These are phyloP conservation scores for Rhynchophorus ferrugineus DNA, from an alignment of 1,140 invertebrate species.

Conservation along the genomic window DNA sequence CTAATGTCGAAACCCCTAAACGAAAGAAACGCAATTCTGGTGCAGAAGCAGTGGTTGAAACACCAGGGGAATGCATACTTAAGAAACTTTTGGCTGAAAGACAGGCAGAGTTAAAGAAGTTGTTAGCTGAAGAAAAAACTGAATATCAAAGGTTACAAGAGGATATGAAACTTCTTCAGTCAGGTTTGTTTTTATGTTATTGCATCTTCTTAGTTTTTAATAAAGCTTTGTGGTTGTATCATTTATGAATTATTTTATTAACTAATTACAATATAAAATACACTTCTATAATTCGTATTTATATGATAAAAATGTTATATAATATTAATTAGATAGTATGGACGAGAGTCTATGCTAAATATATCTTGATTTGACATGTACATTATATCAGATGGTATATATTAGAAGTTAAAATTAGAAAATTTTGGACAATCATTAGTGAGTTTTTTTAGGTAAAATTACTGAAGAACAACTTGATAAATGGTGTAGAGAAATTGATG, in stretches of 20 bases:
- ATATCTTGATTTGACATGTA: no score
- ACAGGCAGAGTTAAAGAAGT: slow-evolving; percentile 65
- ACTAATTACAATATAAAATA: no score
- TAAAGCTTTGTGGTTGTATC: neutral
- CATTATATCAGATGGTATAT: no score
- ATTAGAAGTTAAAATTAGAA: no score
- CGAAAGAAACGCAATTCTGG: slow-evolving; percentile 71
- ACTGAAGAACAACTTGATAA: slow-evolving; percentile 62
- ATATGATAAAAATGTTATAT: no score
- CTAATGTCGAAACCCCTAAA: slow-evolving; percentile 79
- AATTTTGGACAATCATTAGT: no score
- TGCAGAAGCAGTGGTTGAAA: slow-evolving; percentile 51
- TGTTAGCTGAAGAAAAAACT: slow-evolving; percentile 59
- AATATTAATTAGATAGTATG: no score
- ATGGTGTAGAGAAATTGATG: slow-evolving; percentile 65
- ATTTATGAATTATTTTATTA: no score
- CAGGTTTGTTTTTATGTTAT: slow-evolving; percentile 25
- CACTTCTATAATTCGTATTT: no score
- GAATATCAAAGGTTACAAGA: slow-evolving; percentile 64
- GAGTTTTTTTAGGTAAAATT: slow-evolving; percentile 41
- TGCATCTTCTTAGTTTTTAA: slow-evolving; percentile 11
- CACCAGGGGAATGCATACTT: slow-evolving; percentile 73
- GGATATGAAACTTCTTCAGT: slow-evolving; percentile 51
- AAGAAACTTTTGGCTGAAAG: slow-evolving; percentile 70
- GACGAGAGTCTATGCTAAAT: no score